Evolutionary conservation across 2,888 invertebrate genomes (phyloP).

Genomic region (Sinodicranocentrus sp.): DNA sequence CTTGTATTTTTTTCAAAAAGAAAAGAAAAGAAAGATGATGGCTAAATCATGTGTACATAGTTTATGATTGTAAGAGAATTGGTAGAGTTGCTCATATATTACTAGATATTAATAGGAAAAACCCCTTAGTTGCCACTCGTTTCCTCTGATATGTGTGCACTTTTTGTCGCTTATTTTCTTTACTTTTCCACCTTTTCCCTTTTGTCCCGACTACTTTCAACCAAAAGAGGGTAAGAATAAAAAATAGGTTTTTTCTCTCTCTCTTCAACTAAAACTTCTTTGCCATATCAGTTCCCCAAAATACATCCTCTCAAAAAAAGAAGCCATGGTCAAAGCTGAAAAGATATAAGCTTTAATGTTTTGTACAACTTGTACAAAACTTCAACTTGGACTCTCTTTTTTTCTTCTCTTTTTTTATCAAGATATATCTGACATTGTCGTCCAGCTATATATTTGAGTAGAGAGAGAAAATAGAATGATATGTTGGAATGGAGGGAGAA

Average conservation of each 20-base stretch:
- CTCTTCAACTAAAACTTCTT: not conserved
- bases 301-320: slow-evolving; percentile 3
- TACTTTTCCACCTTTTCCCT: slow-evolving; percentile 9
- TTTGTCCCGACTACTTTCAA: not conserved
- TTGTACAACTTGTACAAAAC: not conserved
- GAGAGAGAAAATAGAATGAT: slow-evolving; percentile 16
- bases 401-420: slow-evolving; percentile 41
- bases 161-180: slow-evolving; percentile 1
- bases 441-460: slow-evolving; percentile 34
- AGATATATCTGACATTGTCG: slow-evolving; percentile 57
- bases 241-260: no score
- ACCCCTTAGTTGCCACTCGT: slow-evolving; percentile 6
- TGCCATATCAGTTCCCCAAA: not conserved
- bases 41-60: slow-evolving; percentile 9
- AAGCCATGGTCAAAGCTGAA: no score
- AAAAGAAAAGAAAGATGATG: not conserved
- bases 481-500: slow-evolving; percentile 27
- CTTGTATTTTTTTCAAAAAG: no score
- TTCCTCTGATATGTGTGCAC: slow-evolving; percentile 5
- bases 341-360: no score
- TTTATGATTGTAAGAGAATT: slow-evolving; percentile 20
- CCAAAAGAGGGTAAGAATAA: no score
- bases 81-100: slow-evolving; percentile 13
- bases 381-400: slow-evolving; percentile 7
- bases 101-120: slow-evolving; percentile 5